Percentiles rank a stretch among this genome's conserved stretches.
Conservation (phyloP, 1,140 invertebrate genomes). For the Parasteatoda tepidariorum region DNA sequence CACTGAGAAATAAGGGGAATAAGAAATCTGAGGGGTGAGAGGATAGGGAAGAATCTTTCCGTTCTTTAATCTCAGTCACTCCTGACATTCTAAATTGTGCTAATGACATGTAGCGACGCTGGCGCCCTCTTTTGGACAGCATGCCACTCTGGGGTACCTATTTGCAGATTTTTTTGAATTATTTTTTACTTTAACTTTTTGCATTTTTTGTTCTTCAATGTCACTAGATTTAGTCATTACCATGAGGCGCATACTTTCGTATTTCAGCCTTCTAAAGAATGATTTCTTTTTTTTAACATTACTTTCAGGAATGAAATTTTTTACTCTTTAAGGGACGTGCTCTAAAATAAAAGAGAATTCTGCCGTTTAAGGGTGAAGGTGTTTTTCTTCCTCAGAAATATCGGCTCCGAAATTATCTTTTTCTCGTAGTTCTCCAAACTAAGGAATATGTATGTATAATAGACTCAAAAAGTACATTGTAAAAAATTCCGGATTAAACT, state of each 20-base stretch:
- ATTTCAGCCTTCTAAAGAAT: neutral
- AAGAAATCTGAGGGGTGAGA: neutral
- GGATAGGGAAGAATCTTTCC: slow-evolving; percentile 4
- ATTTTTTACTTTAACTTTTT: slow-evolving; percentile 30
- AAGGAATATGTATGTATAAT: too few relatives aligned
- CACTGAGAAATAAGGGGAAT: neutral
- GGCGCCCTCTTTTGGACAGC: slow-evolving; percentile 34
- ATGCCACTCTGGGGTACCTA: slow-evolving; percentile 22
- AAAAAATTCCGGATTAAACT: too few relatives aligned
- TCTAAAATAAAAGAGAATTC: slow-evolving; percentile 34
- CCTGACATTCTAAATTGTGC: slow-evolving; percentile 58
- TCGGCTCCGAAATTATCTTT: too few relatives aligned
- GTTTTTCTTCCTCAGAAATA: too few relatives aligned
- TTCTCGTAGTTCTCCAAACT: too few relatives aligned
- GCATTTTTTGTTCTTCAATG: slow-evolving; percentile 49
- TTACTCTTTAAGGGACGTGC: slow-evolving; percentile 20
- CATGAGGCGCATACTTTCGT: slow-evolving; percentile 52
- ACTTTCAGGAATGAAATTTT: neutral
- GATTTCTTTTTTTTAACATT: neutral
- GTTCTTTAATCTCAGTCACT: slow-evolving; percentile 53
- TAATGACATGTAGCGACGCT: slow-evolving; percentile 55
- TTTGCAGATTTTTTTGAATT: neutral
- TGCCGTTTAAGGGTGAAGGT: neutral
- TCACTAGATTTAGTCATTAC: slow-evolving; percentile 45
- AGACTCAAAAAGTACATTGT: too few relatives aligned